Percentiles rank a stretch among this genome's conserved stretches.
phyloP scores from a whole-genome alignment of 1,140 invertebrate genomes.

The Cydia amplana region DNA sequence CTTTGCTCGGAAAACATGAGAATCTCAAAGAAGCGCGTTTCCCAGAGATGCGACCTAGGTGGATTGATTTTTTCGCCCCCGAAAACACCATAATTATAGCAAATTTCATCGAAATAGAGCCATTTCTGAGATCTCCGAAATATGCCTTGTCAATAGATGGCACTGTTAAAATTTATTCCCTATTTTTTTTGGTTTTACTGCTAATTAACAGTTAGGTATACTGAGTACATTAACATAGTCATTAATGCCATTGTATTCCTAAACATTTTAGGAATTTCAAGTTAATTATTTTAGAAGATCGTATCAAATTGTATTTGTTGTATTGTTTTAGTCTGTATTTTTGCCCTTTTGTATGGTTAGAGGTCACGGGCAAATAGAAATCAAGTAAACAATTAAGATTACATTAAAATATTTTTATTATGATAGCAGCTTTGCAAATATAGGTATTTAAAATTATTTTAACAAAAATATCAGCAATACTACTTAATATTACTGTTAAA shows the following conservation, averaged over 20 bases:
- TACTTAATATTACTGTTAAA: too few relatives aligned
- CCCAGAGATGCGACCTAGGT: too few relatives aligned
- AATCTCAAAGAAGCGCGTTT: too few relatives aligned
- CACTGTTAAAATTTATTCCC: neutral
- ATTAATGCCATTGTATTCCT: neutral
- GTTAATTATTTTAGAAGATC: slow-evolving; percentile 3
- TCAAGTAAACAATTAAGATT: neutral
- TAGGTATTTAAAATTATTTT: too few relatives aligned
- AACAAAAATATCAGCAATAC: too few relatives aligned
- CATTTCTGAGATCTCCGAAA: too few relatives aligned
- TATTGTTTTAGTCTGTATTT: neutral
- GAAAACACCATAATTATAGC: too few relatives aligned
- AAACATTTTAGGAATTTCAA: neutral
- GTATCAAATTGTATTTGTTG: neutral
- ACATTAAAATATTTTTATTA: too few relatives aligned
- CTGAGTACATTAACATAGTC: neutral
- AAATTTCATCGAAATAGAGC: too few relatives aligned
- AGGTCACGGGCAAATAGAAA: neutral
- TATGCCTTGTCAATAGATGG: neutral
- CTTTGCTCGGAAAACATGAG: too few relatives aligned
- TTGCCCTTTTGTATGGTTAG: neutral
- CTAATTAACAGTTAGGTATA: neutral
- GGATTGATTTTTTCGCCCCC: too few relatives aligned
- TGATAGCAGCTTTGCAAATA: too few relatives aligned
- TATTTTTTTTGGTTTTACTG: neutral